Base-by-base conservation (phyloP, 2,113 vertebrate species). In the Anser brachyrhynchus region DNA sequence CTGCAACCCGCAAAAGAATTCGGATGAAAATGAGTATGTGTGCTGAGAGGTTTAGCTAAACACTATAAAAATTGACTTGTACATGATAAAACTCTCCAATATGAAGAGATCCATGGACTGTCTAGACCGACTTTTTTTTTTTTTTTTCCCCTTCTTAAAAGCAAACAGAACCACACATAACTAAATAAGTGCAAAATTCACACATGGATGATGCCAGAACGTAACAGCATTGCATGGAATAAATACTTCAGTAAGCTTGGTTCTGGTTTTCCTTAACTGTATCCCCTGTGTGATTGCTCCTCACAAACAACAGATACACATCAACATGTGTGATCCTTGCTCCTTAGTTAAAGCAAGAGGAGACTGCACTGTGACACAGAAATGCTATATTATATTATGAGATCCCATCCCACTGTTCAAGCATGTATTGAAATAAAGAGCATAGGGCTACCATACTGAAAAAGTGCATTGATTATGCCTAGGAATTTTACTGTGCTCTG, bases 1-100 rank as follows among this genome's bases (percentile, higher is more conserved):
- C 9, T 11, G 1, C 12, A 84, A 33, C 10, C 3, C 13, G 5
- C 33, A 31, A 26, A 75, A 84, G 19, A 41, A 33, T 28, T 78
- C 66, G 19, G 28, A 18, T 41, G 12, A 71, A n/a, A 71, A 52
- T 71, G 57, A 41, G 19, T 22, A 33, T 13, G 22, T 1, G 4
- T 25, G 15, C 43, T 54, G 29, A 39, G 52, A 78, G 18, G 13
- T 46, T 81, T 39, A 51, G 25, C 5, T 11, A 57, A 84, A 75
- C 23, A 39, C 33, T 16, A 4, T 46, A 19, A 11, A 65, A 59
- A 28, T 8, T 66, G 0, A 13, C 17, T 64, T 74, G 19, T 33
- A 1, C 16, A 49, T 52, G 25, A 17, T 37, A 8, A 6, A 86
- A 0, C 3, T 2, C 2, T 28, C 28, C 8, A 7, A 10, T 58